A percentile compares a stretch with the other conserved stretches of the same genome.
These are phyloP conservation scores for Sebastiscus tertius DNA, from an alignment of 2,797 vertebrate species.

Conservation along the genomic window DNA sequence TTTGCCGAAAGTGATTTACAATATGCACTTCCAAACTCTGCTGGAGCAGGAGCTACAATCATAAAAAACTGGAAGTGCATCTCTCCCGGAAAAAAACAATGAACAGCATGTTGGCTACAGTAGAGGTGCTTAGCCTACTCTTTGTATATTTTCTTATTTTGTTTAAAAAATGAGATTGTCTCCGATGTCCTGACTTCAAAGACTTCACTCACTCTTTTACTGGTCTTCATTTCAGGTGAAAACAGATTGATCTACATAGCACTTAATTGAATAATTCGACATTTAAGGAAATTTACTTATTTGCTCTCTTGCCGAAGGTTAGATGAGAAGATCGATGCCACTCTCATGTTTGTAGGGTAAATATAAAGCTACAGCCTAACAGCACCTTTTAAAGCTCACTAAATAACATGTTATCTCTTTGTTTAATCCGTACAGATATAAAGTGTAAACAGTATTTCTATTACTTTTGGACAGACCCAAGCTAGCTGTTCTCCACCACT, in stretches of 20 bases:
- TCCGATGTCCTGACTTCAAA: too few species aligned
- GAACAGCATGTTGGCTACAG: neutral
- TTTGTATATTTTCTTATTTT: neutral
- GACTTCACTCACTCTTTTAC: neutral
- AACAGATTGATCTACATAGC: neutral
- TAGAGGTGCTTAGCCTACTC: neutral
- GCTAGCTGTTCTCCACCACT: neutral
- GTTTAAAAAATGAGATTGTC: neutral
- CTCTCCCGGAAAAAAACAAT: neutral
- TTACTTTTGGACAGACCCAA: neutral
- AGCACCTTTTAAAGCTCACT: neutral
- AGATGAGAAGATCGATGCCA: neutral
- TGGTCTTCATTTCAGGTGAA: neutral
- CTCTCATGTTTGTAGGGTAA: neutral
- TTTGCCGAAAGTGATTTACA: slow-evolving; percentile 9
- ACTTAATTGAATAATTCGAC: neutral
- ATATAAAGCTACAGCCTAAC: neutral
- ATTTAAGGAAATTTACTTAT: neutral
- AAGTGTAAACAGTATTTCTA: neutral
- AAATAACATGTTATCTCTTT: neutral
- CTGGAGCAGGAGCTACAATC: neutral
- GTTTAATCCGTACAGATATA: neutral
- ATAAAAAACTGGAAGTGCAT: neutral
- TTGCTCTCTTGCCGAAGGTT: neutral
- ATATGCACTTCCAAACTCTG: neutral